These are phyloP conservation scores for Galerucella nymphaeae DNA, from an alignment of 2,888 invertebrate species.

Conservation along the genomic window DNA sequence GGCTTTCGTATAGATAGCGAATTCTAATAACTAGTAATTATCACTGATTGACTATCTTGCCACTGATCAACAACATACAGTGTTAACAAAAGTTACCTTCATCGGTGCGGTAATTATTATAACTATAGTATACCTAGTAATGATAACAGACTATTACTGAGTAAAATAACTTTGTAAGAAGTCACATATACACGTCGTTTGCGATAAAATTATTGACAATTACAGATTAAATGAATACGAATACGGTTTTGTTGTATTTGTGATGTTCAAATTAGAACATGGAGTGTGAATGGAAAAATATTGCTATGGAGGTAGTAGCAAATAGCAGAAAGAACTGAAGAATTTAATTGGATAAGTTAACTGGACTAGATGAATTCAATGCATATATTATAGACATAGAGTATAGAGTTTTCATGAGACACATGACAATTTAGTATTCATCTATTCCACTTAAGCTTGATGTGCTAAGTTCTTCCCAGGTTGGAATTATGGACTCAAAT, in stretches of 20 bases:
- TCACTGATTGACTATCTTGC: background rate
- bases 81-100: background rate
- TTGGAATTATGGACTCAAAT: too few species aligned
- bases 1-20: background rate
- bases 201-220: background rate
- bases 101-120: background rate
- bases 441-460: background rate
- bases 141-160: background rate
- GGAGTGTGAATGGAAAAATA: background rate
- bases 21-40: background rate
- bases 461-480: too few species aligned
- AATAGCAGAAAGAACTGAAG: background rate
- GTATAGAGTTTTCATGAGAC: background rate
- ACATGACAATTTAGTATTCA: background rate
- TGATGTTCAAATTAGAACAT: background rate
- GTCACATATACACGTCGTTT: background rate
- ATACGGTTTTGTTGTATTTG: background rate
- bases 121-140: background rate
- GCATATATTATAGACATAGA: constrained; percentile 8
- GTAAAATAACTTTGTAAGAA: background rate
- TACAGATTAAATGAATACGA: background rate
- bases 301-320: background rate
- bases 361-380: background rate
- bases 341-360: constrained; percentile 1
- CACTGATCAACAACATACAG: background rate